Base-by-base conservation (phyloP, 2,888 invertebrate species). In the Tetanocera ferruginea region DNA sequence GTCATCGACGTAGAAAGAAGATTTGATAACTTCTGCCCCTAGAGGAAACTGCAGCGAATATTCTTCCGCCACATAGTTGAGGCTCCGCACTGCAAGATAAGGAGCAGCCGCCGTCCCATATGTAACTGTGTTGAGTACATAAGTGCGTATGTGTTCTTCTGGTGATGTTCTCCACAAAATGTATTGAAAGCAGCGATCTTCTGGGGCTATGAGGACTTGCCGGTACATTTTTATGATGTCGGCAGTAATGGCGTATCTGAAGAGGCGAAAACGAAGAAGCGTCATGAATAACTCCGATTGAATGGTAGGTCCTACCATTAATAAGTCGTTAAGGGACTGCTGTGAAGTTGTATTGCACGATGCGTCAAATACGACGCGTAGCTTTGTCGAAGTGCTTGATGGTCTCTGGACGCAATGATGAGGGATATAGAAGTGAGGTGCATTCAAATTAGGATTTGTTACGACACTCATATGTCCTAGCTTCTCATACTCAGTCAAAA, bases 401-500 rank as follows among this genome's bases (percentile, higher is more conserved):
- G 77, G 80, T 37, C 76, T 79, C 6, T 80, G 62, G 2, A 82
- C 81, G 25, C 74, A 82, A n/a, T 82, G 79, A 34, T 80, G 80
- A 2, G 81, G 79, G 28, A 81, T 62, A 19, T 60, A 80, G 31
- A 74, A 78, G 72, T 80, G 80, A 6, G 79, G 69, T 64, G 79
- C 49, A 17, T 57, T 14, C 3, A 75, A 17, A 31, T 64, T 72
- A 14, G 71, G 31, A 5, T 4, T 5, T 31, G 3, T 31, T 3
- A 31, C 31, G 3, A 31, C 3, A 5, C 31, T 31, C 31, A 31
- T 31, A 5, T 31, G 31, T 31, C 31, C 31, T 31, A 31, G 5
- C 3, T 31, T 5, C 5, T 31, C 31, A 31, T 31, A 31, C 3
- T 31, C 31, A 4, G 3, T 31, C 31, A 31, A 4, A 5, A 31